Evolutionary conservation across 2,797 vertebrate species (phyloP).

Genomic region (Leptatherina wallacei): DNA sequence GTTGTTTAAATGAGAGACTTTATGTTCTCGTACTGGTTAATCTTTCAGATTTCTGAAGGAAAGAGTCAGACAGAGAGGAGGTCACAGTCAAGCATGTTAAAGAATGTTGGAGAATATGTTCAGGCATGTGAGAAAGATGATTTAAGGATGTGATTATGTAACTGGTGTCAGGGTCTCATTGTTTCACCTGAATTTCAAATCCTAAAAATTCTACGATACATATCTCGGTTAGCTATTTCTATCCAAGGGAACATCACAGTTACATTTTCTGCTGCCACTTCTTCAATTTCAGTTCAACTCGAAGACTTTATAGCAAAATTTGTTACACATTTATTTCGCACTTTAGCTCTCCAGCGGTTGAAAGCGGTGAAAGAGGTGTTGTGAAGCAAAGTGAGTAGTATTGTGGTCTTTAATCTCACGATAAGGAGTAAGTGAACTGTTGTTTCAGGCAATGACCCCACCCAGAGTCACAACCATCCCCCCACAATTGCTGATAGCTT

Average conservation of each 20-base stretch:
- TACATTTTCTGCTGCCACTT: no score
- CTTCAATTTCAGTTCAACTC: not conserved
- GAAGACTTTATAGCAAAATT: not conserved
- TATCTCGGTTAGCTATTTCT: not conserved
- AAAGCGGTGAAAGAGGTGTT: not conserved
- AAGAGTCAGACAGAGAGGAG: not conserved
- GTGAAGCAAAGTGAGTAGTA: not conserved
- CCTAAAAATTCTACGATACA: not conserved
- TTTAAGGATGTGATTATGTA: not conserved
- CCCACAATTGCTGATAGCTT: conserved; percentile 12
- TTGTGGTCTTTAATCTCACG: not conserved
- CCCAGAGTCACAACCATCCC: conserved; percentile 6
- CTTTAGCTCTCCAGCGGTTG: not conserved
- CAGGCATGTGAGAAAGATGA: not conserved
- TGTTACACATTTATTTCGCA: not conserved
- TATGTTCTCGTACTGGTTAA: not conserved
- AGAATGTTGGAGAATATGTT: not conserved
- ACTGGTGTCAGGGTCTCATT: not conserved
- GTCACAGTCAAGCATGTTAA: no score
- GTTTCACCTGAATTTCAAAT: not conserved
- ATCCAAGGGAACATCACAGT: not conserved
- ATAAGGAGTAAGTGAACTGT: conserved; percentile 15
- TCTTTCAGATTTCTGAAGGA: not conserved
- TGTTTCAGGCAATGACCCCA: not conserved
- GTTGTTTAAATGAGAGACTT: not conserved